Evolutionary conservation across 2,888 invertebrate genomes (phyloP).

Genomic region (Caenorhabditis panamensis): DNA sequence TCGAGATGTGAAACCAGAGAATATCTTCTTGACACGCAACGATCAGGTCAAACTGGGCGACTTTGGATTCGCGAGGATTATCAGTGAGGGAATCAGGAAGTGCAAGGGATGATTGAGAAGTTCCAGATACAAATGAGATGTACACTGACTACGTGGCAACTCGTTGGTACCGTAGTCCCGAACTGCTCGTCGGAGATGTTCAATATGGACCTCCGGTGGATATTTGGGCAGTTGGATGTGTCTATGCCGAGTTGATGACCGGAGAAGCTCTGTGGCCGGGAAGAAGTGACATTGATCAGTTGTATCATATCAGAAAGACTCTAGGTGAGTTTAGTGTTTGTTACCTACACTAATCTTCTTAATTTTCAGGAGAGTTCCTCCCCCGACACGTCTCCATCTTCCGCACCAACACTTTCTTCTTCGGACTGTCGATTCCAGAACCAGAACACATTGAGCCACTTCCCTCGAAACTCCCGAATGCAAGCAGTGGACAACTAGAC

Average conservation of each 20-base stretch:
- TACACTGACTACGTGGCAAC: slow-evolving; percentile 99
- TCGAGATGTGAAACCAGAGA: slow-evolving; percentile 94
- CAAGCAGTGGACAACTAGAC: slow-evolving; percentile 87
- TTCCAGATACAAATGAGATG: slow-evolving; percentile 91
- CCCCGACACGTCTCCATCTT: slow-evolving; percentile 96
- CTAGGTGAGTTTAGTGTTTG: slow-evolving; percentile 84
- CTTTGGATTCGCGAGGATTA: slow-evolving; percentile 97
- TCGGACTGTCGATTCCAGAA: slow-evolving; percentile 93
- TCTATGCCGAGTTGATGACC: slow-evolving; percentile 83
- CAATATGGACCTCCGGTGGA: slow-evolving; percentile 88
- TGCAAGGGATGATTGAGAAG: not conserved
- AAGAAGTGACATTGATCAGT: slow-evolving; percentile 97
- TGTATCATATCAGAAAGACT: slow-evolving; percentile 95
- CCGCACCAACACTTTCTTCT: slow-evolving; percentile 94
- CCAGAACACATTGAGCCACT: slow-evolving; percentile 90
- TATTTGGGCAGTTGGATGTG: slow-evolving; percentile 94
- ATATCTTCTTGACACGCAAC: slow-evolving; percentile 92
- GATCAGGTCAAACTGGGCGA: slow-evolving; percentile 97
- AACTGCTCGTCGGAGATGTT: slow-evolving; percentile 96
- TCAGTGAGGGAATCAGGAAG: slow-evolving; percentile 83
- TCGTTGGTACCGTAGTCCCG: slow-evolving; percentile 91
- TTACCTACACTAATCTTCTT: not conserved
- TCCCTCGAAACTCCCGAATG: slow-evolving; percentile 90
- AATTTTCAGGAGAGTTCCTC: slow-evolving; percentile 87
- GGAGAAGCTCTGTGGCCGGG: slow-evolving; percentile 96